phyloP scores from a whole-genome alignment of 1,140 invertebrate species.

The Matsumurasca onukii region DNA sequence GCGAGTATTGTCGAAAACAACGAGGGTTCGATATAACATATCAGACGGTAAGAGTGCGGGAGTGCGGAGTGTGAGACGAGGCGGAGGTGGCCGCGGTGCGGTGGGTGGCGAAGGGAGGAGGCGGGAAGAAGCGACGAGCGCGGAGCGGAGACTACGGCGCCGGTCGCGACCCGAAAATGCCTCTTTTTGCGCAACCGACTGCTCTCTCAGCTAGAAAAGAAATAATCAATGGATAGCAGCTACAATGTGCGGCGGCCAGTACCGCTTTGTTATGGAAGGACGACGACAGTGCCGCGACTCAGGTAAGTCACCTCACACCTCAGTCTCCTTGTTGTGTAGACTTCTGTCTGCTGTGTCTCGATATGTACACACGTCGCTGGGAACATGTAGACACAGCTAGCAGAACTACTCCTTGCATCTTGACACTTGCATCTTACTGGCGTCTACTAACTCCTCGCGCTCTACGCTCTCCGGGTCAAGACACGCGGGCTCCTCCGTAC shows the following conservation, averaged over 20 bases:
- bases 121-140: conserved; percentile 6
- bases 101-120: conserved; percentile 9
- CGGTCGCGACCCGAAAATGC: conserved; percentile 34
- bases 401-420: neutral
- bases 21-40: conserved; percentile 28
- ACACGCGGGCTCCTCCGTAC: too few relatives aligned
- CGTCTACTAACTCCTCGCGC: too few relatives aligned
- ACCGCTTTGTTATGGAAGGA: conserved; percentile 53
- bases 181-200: conserved; percentile 35
- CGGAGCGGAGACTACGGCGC: conserved; percentile 31
- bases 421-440: too few relatives aligned
- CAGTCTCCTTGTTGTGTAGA: neutral
- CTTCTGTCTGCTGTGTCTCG: conserved; percentile 4
- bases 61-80: conserved; percentile 16
- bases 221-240: conserved; percentile 36
- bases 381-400: conserved; percentile 10
- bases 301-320: neutral
- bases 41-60: too few relatives aligned
- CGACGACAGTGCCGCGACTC: conserved; percentile 42
- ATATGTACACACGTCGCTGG: conserved; percentile 16
- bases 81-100: conserved; percentile 15
- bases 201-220: conserved; percentile 37
- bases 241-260: conserved; percentile 30
- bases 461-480: too few relatives aligned
- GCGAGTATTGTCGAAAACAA: conserved; percentile 7